These are phyloP conservation scores for Anas bernieri DNA, from an alignment of 2,797 vertebrate genomes.

Conservation along the genomic window DNA sequence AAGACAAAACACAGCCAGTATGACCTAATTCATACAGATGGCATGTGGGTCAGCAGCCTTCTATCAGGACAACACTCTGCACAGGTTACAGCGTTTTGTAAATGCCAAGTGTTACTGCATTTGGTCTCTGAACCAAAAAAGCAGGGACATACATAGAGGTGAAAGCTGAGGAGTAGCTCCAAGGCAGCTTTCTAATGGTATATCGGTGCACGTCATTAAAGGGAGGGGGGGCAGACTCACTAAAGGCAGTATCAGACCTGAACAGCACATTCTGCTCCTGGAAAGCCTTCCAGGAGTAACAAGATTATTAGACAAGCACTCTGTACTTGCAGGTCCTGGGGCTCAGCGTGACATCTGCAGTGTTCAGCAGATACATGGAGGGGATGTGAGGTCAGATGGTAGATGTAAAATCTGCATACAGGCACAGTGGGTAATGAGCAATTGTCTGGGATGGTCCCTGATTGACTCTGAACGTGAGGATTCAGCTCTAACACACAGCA, in stretches of 20 bases:
- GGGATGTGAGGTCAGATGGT: neutral
- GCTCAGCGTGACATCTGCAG: neutral
- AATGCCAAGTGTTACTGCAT: neutral
- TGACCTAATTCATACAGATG: neutral
- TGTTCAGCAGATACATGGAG: neutral
- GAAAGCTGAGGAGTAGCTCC: neutral
- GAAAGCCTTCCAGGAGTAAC: neutral
- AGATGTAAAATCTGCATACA: neutral
- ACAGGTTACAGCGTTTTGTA: neutral
- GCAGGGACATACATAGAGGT: neutral
- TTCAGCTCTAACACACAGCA: neutral
- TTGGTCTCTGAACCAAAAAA: neutral
- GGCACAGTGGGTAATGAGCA: neutral
- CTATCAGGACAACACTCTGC: neutral
- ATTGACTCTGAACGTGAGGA: neutral
- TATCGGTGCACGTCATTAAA: neutral
- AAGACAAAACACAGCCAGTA: constrained; percentile 39
- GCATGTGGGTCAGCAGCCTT: constrained; percentile 1
- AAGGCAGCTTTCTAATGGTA: neutral
- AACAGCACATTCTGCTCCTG: neutral
- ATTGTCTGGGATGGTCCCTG: neutral
- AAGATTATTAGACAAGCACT: neutral
- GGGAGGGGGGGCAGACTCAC: neutral
- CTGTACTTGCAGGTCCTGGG: neutral
- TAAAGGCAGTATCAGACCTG: neutral